Base-by-base conservation (phyloP, 92 coral and sea anemone species). In the Epizoanthus fatuus region DNA sequence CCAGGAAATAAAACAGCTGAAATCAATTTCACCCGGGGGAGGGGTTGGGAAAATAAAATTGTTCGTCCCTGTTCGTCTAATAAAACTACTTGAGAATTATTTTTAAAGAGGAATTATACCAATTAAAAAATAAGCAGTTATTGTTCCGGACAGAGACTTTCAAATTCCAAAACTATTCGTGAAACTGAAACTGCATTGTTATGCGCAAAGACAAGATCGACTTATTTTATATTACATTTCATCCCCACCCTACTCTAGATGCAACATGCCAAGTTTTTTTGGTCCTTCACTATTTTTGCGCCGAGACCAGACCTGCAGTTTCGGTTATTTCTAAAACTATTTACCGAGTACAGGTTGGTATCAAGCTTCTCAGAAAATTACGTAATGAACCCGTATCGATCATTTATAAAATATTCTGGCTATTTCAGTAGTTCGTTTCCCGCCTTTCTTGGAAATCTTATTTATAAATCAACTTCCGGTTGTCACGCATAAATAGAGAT, bases 1-100 rank as follows among this genome's bases (percentile, higher is more conserved):
- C 79, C 79, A 74, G 79, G 79, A 74, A 74, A 49, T 14, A 49
- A 74, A 74, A 74, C 79, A 74, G 47, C 79, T 74, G 63, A 74
- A 74, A 25, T 29, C n/a, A 37, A 15, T 22, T 52, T 55, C 64
- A 29, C 7, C 44, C 47, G 16, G 32, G 79, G 79, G 58, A 16
- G 79, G 49, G 42, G 49, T 1, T 19, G 42, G 45, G 72, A 7
- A 35, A 29, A 29, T 29, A 29, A 1, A 29, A 22, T 39, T 9
- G 15, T 14, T 11, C 14, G 39, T 12, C 49, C 2, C 4, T 2
- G 35, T 29, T 29, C 35, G 37, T 67, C 52, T 0, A 1, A 47
- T 6, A 47, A 6, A 47, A 10, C 47, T 42, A 44, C 49, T 44
- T 44, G 49, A 44, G 6, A 9, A 44, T 44, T 44, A 44, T 44